phyloP scores from a whole-genome alignment of 2,888 invertebrate genomes.

The Callimorpha dominula region DNA sequence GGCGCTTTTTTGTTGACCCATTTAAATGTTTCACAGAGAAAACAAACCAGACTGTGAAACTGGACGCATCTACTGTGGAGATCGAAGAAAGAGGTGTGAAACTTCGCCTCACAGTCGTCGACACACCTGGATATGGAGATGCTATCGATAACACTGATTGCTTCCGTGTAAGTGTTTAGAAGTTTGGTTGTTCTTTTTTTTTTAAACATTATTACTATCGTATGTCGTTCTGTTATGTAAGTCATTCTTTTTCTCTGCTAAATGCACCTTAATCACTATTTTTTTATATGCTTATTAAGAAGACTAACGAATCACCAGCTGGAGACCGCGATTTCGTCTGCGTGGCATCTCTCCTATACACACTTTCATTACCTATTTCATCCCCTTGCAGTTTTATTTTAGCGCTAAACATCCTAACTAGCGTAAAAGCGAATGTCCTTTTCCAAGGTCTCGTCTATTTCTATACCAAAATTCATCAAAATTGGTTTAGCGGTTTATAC shows the following conservation, averaged over 20 bases:
- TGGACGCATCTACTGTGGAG: conserved; percentile 98
- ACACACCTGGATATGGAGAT: conserved; percentile 98
- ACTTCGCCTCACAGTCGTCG: conserved; percentile 96
- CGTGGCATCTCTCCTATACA: too few species aligned
- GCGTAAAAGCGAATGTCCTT: too few species aligned
- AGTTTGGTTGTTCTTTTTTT: background rate
- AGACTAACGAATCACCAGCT: too few species aligned
- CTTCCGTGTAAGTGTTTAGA: conserved; percentile 87
- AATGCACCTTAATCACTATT: too few species aligned
- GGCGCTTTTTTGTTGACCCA: background rate
- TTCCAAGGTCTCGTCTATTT: too few species aligned
- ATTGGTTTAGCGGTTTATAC: too few species aligned
- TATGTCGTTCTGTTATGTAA: background rate
- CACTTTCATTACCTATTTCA: too few species aligned
- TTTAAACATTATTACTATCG: background rate
- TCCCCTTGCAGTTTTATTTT: too few species aligned
- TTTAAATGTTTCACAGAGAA: conserved; percentile 89
- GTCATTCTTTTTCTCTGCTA: background rate
- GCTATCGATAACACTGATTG: conserved; percentile 98
- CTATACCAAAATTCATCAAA: too few species aligned
- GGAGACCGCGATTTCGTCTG: too few species aligned
- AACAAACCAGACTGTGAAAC: conserved; percentile 96
- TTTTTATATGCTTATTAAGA: too few species aligned
- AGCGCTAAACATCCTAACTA: too few species aligned
- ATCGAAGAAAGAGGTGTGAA: conserved; percentile 98